Evolutionary conservation across 2,113 vertebrate genomes (phyloP), one percentile per base, ranked within the genome.

Genomic region (Riparia riparia): DNA sequence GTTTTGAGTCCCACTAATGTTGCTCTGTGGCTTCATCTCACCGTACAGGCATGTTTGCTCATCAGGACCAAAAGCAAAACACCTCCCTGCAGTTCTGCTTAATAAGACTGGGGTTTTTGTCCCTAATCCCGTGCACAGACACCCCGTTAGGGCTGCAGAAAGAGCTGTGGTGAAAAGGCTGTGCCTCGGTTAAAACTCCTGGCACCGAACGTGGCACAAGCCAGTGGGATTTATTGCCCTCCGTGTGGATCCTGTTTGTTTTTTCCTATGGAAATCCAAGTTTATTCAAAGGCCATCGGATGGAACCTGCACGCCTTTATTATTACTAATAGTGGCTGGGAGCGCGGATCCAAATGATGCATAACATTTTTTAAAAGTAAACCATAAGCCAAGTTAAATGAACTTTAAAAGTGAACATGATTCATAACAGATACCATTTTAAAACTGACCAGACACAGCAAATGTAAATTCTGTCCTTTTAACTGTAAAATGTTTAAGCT

Each of bases 361-460:
- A 88, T 86, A 96, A 95, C 94, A 82, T 96, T 95, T 97, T 89
- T 70, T 42, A 4, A 47, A 96, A 96, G 84, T 94, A 96, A 97
- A 94, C 91, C 84, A 72, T 97, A 93, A 97, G 89, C 95, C 96
- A 96, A 96, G 96, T 97, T 96, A 97, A 97, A 97, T 94, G 97
- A 97, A 95, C 94, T 97, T 97, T 96, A 97, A 97, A 97, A 97
- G 95, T 94, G 96, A 97, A 95, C 96, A 97, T 97, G 96, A 97
- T 97, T 97, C 92, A 96, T 96, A 97, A 96, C 97, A 97, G 96
- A 97, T 83, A 97, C 70, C 58, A 85, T 95, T 95, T 94, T 97
- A 96, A 97, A 96, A 95, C 87, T 96, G 95, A 96, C 96, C 96
- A 97, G 97, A 96, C 96, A 93, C 93, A 95, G 97, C 93, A 97